Evolutionary conservation across 2,888 invertebrate species (phyloP), one percentile per base, ranked within the genome.

Genomic region (Cheilosia vernalis): DNA sequence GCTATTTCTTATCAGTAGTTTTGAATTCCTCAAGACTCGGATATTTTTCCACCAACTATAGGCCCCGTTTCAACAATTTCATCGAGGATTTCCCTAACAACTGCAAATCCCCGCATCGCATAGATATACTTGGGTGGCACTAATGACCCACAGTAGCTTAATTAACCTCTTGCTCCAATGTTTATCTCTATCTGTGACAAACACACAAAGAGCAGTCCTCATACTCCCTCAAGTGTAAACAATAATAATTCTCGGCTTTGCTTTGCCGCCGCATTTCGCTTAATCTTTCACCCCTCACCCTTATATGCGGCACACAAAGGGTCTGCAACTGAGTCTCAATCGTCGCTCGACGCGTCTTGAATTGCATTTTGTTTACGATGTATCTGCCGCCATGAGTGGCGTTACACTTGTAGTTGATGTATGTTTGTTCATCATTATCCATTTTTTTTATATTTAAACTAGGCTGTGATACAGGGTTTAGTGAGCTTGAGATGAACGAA

Each of bases 61-160:
- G 9, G 40, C 21, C 21, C 4, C 49, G 58, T 42, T 53, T 30
- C n/a, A 63, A 47, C 24, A 15, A 27, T 24, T 24, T 51, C 15
- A 51, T 51, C 40, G 33, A n/a, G 58, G 44, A 53, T 27, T 40
- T 21, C 30, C 49, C 24, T 10, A 19, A 7, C 13, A 19, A 7
- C 13, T 33, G 30, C 40, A 33, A 24, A 33, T 47, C 55, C 19
- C 21, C 58, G 49, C 40, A n/a, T 21, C 63, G 24, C 4, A 47
- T 37, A 53, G n/a, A 53, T 17, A 66, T 37, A 40, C 61, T 58
- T 63, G 42, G 40, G 42, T 58, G 63, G 63, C 33, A 49, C 42
- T 47, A 27, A 74, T 64, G 63, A 81, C 69, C 74, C 56, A 81
- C 81, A 81, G 74, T 69, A 81, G 74, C 74, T 74, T 74, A 74